phyloP scores from a whole-genome alignment of 2,888 invertebrate genomes.

The Cloeon dipterum region DNA sequence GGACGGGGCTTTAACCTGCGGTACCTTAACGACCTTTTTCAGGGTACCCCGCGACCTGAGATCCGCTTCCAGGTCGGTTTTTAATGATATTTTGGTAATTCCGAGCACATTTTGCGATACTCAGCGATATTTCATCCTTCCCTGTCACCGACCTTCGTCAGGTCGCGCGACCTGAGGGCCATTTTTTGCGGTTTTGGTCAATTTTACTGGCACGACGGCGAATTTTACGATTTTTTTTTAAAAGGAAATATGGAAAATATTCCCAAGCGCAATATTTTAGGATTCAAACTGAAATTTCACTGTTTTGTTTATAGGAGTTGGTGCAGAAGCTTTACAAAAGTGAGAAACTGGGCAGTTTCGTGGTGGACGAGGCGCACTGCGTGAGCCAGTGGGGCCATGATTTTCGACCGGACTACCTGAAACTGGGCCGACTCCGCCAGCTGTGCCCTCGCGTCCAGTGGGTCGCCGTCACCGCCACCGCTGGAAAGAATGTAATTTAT shows the following conservation, averaged over 20 bases:
- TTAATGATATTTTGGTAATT: too few relatives aligned
- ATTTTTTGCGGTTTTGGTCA: too few relatives aligned
- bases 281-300: background rate
- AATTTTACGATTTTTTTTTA: background rate
- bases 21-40: too few relatives aligned
- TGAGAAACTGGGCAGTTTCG: conserved; percentile 65
- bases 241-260: background rate
- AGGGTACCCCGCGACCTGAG: too few relatives aligned
- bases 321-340: conserved; percentile 44
- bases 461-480: conserved; percentile 92
- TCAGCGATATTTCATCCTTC: too few relatives aligned
- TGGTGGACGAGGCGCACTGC: conserved; percentile 95
- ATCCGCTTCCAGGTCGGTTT: too few relatives aligned
- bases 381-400: conserved; percentile 99
- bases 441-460: conserved; percentile 42
- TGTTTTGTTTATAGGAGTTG: conserved; percentile 22
- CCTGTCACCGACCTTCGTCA: too few relatives aligned
- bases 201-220: too few relatives aligned
- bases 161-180: too few relatives aligned
- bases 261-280: background rate
- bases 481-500: conserved; percentile 32
- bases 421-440: conserved; percentile 45
- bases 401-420: conserved; percentile 85
- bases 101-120: too few relatives aligned
- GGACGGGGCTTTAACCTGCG: too few relatives aligned